Base-by-base conservation (phyloP, 2,797 vertebrate species). In the Ficedula albicollis region DNA sequence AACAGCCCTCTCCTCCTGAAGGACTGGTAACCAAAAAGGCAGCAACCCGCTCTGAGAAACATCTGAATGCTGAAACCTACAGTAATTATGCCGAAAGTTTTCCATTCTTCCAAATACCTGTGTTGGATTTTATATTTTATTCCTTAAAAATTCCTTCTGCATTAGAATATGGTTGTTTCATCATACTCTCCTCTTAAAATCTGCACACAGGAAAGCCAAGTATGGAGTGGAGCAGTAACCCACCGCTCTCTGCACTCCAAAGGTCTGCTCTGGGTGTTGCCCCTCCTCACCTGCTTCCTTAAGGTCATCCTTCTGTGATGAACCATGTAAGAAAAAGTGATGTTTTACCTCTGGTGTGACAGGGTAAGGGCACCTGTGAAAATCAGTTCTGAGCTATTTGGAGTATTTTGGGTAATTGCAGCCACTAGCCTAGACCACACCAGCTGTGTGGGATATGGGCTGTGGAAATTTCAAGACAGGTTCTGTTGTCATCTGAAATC, bases 401-500 rank as follows among this genome's bases (percentile, higher is more conserved):
- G 27, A 62, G 7, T n/a, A 5, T 32, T 89, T 54, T 29, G 32
- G 11, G 21, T 70, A 87, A 83, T 17, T 56, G 41, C 17, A 38
- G 38, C 13, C 11, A 6, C 64, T 52, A 23, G 30, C 43, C 20
- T n/a, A 5, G 10, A 1, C 18, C 2, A 1, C 23, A 36, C 1
- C 48, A 82, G 43, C 54, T 58, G 30, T 17, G 14, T 51, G 51
- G 38, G n/a, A 54, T 72, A 41, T 34, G 68, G 44, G 54, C 36
- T 66, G 25, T 1, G 39, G 69, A 89, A 91, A 62, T 68, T 78
- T 84, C 0, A 0, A 89, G 52, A 38, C 52, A 74, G 77, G 49
- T 90, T 58, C 41, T 39, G 38, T 66, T 94, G 75, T 92, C 70
- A 80, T 92, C 55, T 70, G 56, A 76, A 87, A 95, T 74, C 38